Conservation (phyloP, 2,113 vertebrate species). For the Cranoglanis bouderius region DNA sequence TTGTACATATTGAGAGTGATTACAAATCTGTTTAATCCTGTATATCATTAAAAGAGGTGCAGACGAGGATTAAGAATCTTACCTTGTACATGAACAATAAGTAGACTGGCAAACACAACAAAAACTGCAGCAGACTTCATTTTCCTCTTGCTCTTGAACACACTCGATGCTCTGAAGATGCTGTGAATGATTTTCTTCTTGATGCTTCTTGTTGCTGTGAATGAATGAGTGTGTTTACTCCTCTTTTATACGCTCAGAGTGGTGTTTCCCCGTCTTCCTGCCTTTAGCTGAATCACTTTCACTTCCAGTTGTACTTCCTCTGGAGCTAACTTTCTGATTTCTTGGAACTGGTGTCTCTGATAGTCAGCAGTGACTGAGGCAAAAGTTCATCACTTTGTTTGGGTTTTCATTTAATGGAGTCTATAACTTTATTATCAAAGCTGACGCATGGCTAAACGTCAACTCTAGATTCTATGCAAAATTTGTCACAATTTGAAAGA, state of each 20-base stretch:
- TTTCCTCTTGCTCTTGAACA: slow-evolving; percentile 15
- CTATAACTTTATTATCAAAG: neutral
- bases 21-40: neutral
- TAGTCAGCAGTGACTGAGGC: neutral
- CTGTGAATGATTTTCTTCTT: neutral
- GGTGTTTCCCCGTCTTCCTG: neutral
- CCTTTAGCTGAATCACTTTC: neutral
- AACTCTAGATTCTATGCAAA: neutral
- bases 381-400: neutral
- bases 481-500: neutral
- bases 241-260: slow-evolving; percentile 9
- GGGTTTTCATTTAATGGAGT: neutral
- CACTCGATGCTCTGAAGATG: neutral
- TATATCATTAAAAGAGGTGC: neutral
- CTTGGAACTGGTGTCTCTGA: neutral
- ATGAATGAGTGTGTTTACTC: neutral
- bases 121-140: slow-evolving; percentile 48
- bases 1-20: neutral
- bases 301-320: neutral
- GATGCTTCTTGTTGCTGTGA: slow-evolving; percentile 5
- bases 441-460: neutral
- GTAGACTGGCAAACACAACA: slow-evolving; percentile 18
- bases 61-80: neutral
- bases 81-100: slow-evolving; percentile 45
- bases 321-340: neutral